These are phyloP conservation scores for Erythrocercus mccallii DNA, from an alignment of 2,113 vertebrate genomes.

Conservation along the genomic window DNA sequence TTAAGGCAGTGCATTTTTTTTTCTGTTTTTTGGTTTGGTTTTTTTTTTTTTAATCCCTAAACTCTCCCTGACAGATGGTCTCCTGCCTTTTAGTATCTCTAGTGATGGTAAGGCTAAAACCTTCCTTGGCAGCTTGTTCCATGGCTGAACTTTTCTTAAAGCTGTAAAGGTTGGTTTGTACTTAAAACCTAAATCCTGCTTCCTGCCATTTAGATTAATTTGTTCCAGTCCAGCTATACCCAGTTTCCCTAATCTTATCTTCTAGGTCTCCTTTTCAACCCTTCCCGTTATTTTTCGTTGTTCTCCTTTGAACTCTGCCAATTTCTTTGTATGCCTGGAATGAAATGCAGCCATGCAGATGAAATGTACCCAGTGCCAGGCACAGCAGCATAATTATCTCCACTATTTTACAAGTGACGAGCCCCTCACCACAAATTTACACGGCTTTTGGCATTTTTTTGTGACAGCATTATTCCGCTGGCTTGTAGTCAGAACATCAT, in stretches of 20 bases:
- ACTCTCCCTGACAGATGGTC: constrained; percentile 45
- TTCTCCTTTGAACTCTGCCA: constrained; percentile 7
- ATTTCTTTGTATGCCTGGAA: neutral
- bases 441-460: neutral
- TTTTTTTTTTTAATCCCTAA: neutral
- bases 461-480: neutral
- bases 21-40: neutral
- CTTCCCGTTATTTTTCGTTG: neutral
- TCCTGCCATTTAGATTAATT: constrained; percentile 21
- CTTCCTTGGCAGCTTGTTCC: constrained; percentile 38
- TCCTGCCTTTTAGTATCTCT: constrained; percentile 39
- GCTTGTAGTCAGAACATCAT: neutral
- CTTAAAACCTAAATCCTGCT: constrained; percentile 8
- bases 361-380: neutral
- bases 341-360: neutral
- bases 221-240: neutral
- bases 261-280: neutral
- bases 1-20: neutral
- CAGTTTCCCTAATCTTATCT: constrained; percentile 3
- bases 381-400: neutral
- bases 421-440: neutral
- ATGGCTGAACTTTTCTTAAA: constrained; percentile 38
- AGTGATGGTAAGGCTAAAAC: constrained; percentile 32
- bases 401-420: neutral
- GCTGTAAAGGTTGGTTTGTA: constrained; percentile 10